Conservation (phyloP, 1,140 invertebrate genomes). For the Calephelis virginiensis region DNA sequence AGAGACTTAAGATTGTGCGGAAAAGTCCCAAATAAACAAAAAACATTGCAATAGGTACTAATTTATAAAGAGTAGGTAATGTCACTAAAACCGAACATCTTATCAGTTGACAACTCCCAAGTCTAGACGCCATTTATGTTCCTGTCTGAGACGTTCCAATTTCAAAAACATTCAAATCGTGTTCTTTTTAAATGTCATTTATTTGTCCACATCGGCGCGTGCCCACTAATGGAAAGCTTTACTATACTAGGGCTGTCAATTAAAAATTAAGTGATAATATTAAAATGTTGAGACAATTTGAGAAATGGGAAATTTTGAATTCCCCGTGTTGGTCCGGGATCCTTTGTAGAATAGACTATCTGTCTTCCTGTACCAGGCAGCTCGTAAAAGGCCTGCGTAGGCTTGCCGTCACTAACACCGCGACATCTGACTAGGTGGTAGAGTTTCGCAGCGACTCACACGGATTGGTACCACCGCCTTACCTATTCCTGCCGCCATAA, state of each 20-base stretch:
- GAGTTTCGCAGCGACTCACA: too few relatives aligned
- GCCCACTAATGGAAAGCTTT: constrained; percentile 72
- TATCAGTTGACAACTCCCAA: constrained; percentile 43
- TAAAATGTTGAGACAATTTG: too few relatives aligned
- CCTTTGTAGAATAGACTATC: too few relatives aligned
- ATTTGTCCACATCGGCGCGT: constrained; percentile 57
- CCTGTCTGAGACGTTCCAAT: constrained; percentile 60
- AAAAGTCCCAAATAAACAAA: not conserved
- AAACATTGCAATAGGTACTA: not conserved
- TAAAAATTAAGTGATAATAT: too few relatives aligned
- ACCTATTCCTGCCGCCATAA: too few relatives aligned
- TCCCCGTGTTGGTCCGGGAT: too few relatives aligned
- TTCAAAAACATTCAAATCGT: constrained; percentile 45
- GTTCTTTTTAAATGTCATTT: constrained; percentile 73
- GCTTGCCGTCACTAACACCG: too few relatives aligned
- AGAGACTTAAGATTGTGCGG: not conserved
- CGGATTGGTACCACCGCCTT: too few relatives aligned
- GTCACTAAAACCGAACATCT: constrained; percentile 12
- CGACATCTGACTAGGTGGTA: too few relatives aligned
- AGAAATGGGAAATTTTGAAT: too few relatives aligned
- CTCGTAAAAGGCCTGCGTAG: too few relatives aligned
- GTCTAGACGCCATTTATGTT: constrained; percentile 71
- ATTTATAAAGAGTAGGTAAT: not conserved
- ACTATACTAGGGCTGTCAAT: constrained; percentile 35
- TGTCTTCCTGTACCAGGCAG: too few relatives aligned